Conservation (phyloP, 2,113 vertebrate genomes). For the Aptenodytes forsteri region DNA sequence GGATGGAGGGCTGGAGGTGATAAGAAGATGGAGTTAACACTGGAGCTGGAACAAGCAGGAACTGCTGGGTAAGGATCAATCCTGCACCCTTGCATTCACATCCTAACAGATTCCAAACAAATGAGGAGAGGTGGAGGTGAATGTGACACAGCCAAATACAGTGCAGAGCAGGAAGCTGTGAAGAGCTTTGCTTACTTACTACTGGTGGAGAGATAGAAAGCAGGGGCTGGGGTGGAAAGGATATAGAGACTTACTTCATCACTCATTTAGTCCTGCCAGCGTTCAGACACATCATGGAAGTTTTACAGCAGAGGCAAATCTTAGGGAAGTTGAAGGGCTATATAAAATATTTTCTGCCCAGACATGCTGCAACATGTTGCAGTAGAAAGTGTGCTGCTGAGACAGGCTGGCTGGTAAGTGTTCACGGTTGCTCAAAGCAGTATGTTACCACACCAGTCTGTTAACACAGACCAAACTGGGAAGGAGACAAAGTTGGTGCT, state of each 20-base stretch:
- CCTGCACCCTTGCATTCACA: neutral
- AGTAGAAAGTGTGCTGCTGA: neutral
- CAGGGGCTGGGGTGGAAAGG: neutral
- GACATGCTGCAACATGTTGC: neutral
- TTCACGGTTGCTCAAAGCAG: neutral
- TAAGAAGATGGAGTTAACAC: neutral
- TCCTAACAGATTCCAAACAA: neutral
- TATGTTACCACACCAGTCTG: neutral
- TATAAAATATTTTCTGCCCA: neutral
- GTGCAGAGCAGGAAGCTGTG: neutral
- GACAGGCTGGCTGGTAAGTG: neutral
- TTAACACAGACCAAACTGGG: neutral
- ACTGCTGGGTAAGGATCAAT: neutral
- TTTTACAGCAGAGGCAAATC: neutral
- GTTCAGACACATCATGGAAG: neutral
- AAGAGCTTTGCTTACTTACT: neutral
- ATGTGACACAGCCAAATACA: neutral
- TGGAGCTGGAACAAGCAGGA: neutral
- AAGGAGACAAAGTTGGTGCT: neutral
- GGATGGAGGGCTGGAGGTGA: neutral
- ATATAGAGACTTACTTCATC: neutral
- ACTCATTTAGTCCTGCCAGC: neutral
- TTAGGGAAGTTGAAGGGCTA: neutral
- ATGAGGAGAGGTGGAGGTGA: neutral
- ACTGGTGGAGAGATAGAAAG: neutral